These are phyloP conservation scores for Austrolebias charrua DNA, from an alignment of 2,797 vertebrate species.

Conservation along the genomic window DNA sequence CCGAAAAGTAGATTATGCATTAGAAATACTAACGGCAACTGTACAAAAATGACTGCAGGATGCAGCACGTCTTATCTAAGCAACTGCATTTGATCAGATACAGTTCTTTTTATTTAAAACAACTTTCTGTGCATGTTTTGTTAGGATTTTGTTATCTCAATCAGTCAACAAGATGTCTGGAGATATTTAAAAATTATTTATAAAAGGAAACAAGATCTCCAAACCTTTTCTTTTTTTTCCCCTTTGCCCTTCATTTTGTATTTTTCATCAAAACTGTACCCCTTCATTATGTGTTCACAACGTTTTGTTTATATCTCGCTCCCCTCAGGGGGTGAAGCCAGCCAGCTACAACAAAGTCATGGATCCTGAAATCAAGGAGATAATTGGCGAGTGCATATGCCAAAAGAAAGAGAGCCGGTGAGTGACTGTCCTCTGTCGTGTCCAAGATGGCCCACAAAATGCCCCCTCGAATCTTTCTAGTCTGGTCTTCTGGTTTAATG, in stretches of 20 bases:
- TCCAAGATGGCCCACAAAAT: constrained; percentile 39
- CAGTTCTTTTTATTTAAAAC: neutral
- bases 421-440: constrained; percentile 62
- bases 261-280: constrained; percentile 22
- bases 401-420: constrained; percentile 99
- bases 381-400: constrained; percentile 98
- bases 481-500: constrained; percentile 28
- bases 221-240: neutral
- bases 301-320: constrained; percentile 46
- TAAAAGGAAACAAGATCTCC: neutral
- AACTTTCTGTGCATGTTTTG: neutral
- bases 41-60: neutral
- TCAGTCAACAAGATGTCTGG: constrained; percentile 9
- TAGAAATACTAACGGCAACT: neutral
- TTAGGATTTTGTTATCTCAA: constrained; percentile 17
- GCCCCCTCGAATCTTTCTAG: constrained; percentile 36
- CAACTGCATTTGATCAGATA: neutral
- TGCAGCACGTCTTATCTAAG: neutral
- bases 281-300: constrained; percentile 18
- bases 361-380: constrained; percentile 98
- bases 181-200: neutral
- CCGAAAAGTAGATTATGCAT: too few species aligned
- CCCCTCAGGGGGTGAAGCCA: constrained; percentile 92
- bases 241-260: constrained; percentile 16
- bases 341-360: constrained; percentile 97